Evolutionary conservation across 2,113 vertebrate genomes (phyloP).

Genomic region (Syngnathus floridae): DNA sequence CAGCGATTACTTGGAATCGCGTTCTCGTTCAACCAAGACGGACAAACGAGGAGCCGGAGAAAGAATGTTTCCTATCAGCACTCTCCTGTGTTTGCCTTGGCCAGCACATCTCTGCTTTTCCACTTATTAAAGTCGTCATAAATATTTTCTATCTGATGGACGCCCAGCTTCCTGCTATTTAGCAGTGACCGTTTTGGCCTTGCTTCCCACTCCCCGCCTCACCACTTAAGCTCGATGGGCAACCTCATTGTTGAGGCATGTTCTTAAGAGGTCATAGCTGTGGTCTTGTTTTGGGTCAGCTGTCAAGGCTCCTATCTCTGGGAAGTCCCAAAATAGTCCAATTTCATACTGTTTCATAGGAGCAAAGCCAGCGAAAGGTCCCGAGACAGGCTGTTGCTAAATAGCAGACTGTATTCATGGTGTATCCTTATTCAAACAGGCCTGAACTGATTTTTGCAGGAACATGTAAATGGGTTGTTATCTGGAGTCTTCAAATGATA

Average conservation of each 20-base stretch:
- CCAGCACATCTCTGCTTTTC: conserved; percentile 63
- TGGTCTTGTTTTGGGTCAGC: conserved; percentile 59
- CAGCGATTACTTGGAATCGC: conserved; percentile 66
- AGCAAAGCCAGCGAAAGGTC: conserved; percentile 26
- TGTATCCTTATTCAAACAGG: conserved; percentile 51
- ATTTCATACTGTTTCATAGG: conserved; percentile 58
- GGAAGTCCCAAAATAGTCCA: conserved; percentile 63
- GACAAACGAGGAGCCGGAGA: conserved; percentile 51
- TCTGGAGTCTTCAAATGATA: conserved; percentile 46
- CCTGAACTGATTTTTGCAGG: conserved; percentile 41
- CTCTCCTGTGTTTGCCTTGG: conserved; percentile 73
- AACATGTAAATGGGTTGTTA: conserved; percentile 46
- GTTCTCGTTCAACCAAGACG: conserved; percentile 28
- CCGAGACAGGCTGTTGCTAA: conserved; percentile 37
- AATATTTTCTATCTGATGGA: conserved; percentile 64
- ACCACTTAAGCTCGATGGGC: conserved; percentile 42
- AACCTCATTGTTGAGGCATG: conserved; percentile 68
- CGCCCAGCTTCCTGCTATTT: conserved; percentile 69
- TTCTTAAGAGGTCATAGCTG: conserved; percentile 54
- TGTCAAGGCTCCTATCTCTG: conserved; percentile 60
- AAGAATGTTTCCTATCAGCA: conserved; percentile 65
- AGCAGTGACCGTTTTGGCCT: conserved; percentile 36
- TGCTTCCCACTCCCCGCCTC: conserved; percentile 31
- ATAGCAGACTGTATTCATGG: conserved; percentile 46
- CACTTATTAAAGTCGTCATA: conserved; percentile 70